Evolutionary conservation across 2,797 vertebrate genomes (phyloP).

Genomic region (Enteromius fasciolatus): DNA sequence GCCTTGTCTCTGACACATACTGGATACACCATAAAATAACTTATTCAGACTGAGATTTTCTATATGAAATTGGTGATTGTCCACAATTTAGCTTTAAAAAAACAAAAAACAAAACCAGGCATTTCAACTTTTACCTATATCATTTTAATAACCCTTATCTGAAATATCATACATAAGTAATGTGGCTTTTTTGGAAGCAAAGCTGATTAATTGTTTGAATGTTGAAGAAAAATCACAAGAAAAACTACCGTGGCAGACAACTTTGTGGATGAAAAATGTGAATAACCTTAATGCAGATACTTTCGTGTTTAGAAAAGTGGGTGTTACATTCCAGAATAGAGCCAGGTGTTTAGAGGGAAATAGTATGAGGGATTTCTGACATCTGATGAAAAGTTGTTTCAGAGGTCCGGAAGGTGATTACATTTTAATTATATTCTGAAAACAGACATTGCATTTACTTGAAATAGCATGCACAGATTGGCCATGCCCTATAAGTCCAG

Average conservation of each 20-base stretch:
- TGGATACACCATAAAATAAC: neutral
- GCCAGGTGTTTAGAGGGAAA: neutral
- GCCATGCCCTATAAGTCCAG: neutral
- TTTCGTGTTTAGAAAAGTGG: neutral
- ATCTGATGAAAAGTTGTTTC: conserved; percentile 3
- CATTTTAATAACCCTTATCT: neutral
- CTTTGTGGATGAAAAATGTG: neutral
- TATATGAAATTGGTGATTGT: neutral
- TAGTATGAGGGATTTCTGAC: neutral
- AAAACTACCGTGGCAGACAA: neutral
- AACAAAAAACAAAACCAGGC: no score
- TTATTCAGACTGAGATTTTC: neutral
- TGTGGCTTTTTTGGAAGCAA: neutral
- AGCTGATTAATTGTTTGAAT: neutral
- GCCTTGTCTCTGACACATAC: neutral
- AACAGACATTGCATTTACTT: neutral
- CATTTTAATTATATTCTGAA: conserved; percentile 23
- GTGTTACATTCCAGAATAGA: neutral
- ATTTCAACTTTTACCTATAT: neutral
- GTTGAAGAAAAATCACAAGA: neutral
- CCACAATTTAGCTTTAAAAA: no score
- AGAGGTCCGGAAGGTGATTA: neutral
- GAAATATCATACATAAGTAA: neutral
- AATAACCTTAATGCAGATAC: neutral
- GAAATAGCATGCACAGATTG: neutral